Conservation (phyloP, 1,140 invertebrate genomes). For the Semibalanus balanoides region DNA sequence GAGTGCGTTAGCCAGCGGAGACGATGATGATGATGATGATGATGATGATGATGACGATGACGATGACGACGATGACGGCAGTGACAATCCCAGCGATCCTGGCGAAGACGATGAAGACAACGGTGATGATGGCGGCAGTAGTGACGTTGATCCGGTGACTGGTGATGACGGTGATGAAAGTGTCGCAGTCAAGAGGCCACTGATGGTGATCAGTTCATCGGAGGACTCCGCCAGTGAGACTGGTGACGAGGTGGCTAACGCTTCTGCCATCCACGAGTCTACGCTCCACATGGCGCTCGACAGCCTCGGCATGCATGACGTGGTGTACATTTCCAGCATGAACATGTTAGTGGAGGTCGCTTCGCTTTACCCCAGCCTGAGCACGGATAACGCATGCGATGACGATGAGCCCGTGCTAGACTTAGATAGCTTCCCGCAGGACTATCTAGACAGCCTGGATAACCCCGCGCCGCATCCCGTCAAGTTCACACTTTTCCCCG, state of each 20-base stretch:
- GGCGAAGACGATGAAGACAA: not conserved
- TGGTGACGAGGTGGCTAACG: not conserved
- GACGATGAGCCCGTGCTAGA: not conserved
- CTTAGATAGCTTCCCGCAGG: not conserved
- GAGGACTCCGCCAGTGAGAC: not conserved
- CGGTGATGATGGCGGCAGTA: not conserved
- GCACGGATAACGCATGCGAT: not conserved
- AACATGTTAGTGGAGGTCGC: constrained; percentile 1
- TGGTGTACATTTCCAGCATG: constrained; percentile 3
- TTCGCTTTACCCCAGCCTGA: not conserved
- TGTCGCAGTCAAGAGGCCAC: not conserved
- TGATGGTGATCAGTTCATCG: not conserved
- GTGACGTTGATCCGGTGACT: not conserved
- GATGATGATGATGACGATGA: too few species aligned
- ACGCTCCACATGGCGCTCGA: not conserved
- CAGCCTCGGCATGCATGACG: not conserved
- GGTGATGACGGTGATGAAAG: not conserved
- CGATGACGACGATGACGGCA: too few species aligned
- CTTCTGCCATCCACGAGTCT: not conserved
- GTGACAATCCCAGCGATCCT: too few species aligned
- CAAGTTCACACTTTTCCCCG: not conserved
- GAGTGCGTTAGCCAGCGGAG: not conserved
- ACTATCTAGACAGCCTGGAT: not conserved
- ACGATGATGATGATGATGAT: not conserved
- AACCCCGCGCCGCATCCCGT: not conserved